Percentiles rank a stretch among this genome's conserved stretches.
phyloP scores from a whole-genome alignment of 1,140 invertebrate genomes.

The Stegodyphus dumicola region DNA sequence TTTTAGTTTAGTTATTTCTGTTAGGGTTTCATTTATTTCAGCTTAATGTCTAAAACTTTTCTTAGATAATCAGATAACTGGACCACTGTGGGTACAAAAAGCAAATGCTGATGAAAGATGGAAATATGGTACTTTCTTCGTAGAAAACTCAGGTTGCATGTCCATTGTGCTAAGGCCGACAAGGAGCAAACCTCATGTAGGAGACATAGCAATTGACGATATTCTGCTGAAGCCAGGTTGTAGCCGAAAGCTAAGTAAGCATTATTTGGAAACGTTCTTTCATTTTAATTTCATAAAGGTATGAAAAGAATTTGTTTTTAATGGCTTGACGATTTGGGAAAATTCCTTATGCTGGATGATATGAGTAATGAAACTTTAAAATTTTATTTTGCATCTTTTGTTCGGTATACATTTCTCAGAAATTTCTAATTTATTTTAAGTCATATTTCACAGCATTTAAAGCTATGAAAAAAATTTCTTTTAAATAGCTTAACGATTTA shows the following conservation, averaged over 20 bases:
- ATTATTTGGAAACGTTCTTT: neutral
- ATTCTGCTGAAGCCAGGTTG: slow-evolving; percentile 25
- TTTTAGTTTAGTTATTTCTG: too few species aligned
- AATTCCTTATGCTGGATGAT: too few species aligned
- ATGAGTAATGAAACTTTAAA: too few species aligned
- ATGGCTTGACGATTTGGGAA: too few species aligned
- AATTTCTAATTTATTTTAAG: too few species aligned
- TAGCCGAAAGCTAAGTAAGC: slow-evolving; percentile 41
- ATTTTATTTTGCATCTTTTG: too few species aligned
- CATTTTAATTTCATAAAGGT: neutral
- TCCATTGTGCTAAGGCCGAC: slow-evolving; percentile 26
- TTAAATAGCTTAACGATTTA: too few species aligned
- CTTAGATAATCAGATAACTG: slow-evolving; percentile 4
- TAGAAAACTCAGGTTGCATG: slow-evolving; percentile 28
- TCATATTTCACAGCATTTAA: too few species aligned
- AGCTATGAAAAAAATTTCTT: too few species aligned
- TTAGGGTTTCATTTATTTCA: too few species aligned
- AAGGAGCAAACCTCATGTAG: slow-evolving; percentile 8
- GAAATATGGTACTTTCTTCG: slow-evolving; percentile 50
- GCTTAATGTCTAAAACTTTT: neutral
- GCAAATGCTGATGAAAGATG: slow-evolving; percentile 19
- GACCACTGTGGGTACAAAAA: slow-evolving; percentile 46
- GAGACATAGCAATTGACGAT: slow-evolving; percentile 62
- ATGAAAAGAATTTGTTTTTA: too few species aligned
- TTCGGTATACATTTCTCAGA: too few species aligned